phyloP scores from a whole-genome alignment of 2,113 vertebrate genomes.

The Gila orcuttii region DNA sequence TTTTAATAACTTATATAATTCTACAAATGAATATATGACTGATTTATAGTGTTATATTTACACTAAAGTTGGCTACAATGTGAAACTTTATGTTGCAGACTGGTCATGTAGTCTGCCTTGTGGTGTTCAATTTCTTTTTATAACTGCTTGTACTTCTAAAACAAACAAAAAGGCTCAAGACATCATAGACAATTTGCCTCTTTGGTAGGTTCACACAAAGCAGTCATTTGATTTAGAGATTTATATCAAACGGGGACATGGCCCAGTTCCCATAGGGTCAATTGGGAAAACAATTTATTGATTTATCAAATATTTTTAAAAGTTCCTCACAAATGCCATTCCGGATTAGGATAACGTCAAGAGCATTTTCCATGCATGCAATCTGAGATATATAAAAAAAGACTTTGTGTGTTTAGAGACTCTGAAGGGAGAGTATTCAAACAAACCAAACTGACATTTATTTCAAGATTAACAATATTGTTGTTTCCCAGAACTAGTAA shows the following conservation, averaged over 20 bases:
- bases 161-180: conserved; percentile 22
- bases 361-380: conserved; percentile 23
- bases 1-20: neutral
- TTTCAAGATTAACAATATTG: conserved; percentile 27
- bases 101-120: neutral
- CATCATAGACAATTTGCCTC: conserved; percentile 32
- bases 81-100: neutral
- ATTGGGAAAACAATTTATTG: conserved; percentile 42
- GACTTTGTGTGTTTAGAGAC: conserved; percentile 42
- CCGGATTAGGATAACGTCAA: conserved; percentile 37
- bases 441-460: conserved; percentile 39
- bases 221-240: conserved; percentile 19
- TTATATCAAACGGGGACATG: conserved; percentile 29
- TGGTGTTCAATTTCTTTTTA: neutral
- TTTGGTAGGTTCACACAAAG: conserved; percentile 43
- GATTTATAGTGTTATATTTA: neutral
- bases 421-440: conserved; percentile 47
- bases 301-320: conserved; percentile 46
- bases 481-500: conserved; percentile 49
- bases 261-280: conserved; percentile 41
- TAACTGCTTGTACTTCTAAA: conserved; percentile 7
- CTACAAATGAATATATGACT: neutral
- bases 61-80: neutral
- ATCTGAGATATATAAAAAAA: conserved; percentile 13
- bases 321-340: conserved; percentile 41